phyloP scores from a whole-genome alignment of 2,888 invertebrate species.

The Cenopis cana region DNA sequence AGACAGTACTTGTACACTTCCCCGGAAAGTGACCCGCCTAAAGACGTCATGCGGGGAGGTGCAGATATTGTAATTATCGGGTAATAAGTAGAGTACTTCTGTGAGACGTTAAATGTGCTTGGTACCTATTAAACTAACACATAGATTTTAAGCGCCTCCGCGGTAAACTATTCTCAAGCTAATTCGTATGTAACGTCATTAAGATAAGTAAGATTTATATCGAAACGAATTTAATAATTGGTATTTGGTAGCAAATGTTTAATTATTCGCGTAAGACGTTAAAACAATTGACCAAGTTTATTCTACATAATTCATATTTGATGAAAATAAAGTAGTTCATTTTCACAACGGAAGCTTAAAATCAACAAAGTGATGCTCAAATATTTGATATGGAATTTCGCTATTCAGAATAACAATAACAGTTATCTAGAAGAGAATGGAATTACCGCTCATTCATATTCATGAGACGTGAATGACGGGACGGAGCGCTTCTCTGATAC shows the following conservation, averaged over 20 bases:
- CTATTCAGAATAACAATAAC: constrained; percentile 69
- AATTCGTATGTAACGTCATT: not conserved
- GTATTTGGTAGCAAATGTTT: not conserved
- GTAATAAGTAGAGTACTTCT: too few relatives aligned
- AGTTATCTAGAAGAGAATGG: constrained; percentile 66
- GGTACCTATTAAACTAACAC: too few relatives aligned
- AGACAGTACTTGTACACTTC: too few relatives aligned
- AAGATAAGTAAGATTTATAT: not conserved
- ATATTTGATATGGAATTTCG: constrained; percentile 46
- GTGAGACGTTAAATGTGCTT: too few relatives aligned
- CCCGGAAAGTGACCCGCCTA: too few relatives aligned
- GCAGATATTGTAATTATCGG: too few relatives aligned
- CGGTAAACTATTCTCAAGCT: not conserved
- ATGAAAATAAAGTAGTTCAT: constrained; percentile 34
- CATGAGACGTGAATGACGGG: constrained; percentile 62
- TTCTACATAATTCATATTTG: constrained; percentile 16
- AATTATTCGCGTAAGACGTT: not conserved
- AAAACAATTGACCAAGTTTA: constrained; percentile 15
- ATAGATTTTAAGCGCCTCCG: too few relatives aligned
- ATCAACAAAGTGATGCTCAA: constrained; percentile 41
- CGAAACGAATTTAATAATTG: not conserved
- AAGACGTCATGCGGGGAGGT: too few relatives aligned
- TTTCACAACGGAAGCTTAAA: constrained; percentile 43
- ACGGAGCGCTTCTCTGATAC: constrained; percentile 49
- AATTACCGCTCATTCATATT: constrained; percentile 76